Percentiles rank a stretch among this genome's conserved stretches.
phyloP scores from a whole-genome alignment of 2,797 vertebrate genomes.

The Gephyroberyx darwinii region DNA sequence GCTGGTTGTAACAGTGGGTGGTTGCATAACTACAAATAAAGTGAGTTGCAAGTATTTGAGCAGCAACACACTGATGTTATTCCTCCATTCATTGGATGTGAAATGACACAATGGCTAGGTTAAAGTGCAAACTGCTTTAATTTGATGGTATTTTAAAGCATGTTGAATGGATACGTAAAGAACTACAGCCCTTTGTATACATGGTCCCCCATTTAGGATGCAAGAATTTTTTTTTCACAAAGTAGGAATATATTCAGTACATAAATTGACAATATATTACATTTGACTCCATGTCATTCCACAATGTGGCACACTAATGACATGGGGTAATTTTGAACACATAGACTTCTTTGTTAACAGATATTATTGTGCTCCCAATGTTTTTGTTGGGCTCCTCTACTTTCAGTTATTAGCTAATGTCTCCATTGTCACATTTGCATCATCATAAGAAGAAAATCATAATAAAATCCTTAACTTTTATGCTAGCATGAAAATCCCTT shows the following conservation, averaged over 20 bases:
- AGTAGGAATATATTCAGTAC: too few relatives aligned
- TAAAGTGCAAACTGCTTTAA: neutral
- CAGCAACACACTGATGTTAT: neutral
- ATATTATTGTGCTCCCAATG: neutral
- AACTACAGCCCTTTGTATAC: too few relatives aligned
- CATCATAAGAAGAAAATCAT: too few relatives aligned
- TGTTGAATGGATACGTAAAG: neutral
- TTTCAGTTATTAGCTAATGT: too few relatives aligned
- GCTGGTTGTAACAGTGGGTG: neutral
- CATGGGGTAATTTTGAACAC: neutral
- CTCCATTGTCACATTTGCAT: too few relatives aligned
- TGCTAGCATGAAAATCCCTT: neutral
- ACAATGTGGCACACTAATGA: neutral
- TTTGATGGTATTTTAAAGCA: neutral
- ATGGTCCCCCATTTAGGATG: too few relatives aligned
- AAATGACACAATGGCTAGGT: neutral
- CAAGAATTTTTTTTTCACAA: too few relatives aligned
- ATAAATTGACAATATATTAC: too few relatives aligned
- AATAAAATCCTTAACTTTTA: too few relatives aligned
- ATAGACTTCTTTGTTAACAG: neutral
- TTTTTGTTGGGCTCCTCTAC: neutral
- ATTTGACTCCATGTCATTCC: too few relatives aligned
- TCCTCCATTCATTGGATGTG: neutral
- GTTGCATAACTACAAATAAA: neutral
- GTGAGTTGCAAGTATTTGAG: neutral